Base-by-base conservation (phyloP, 2,113 vertebrate genomes). In the Paedocypris sp. region DNA sequence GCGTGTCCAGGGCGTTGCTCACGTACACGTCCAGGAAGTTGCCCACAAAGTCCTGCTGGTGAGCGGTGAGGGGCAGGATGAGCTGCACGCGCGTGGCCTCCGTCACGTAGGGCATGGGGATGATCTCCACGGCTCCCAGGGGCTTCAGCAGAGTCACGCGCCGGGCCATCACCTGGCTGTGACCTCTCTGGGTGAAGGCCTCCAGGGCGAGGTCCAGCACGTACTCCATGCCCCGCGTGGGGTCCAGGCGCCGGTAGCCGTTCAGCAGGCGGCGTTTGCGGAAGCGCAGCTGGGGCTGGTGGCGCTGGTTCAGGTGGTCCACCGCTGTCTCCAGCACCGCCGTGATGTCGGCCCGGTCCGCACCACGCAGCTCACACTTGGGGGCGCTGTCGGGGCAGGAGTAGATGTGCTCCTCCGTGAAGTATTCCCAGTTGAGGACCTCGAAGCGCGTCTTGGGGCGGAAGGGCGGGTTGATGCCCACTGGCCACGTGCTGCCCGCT, bases 341-440 rank as follows among this genome's bases (percentile, higher is more conserved):
- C 0, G 32, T 77, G 0, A 97, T 80, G 0, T 98, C 94, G 0
- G 83, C 87, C 1, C 85, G 84, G 80, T 88, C 88, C 0, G 86
- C 89, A 1, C 93, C 95, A 3, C 80, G 83, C 49, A 97, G 86
- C 16, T 91, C 89, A 4, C 94, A 98, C 77, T 97, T 98, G 1
- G 94, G 93, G 2, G 91, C 81, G 41, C 91, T 86, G 0, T 94
- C 89, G 0, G 79, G 66, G 22, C 94, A 98, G 4, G 91, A 87
- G 82, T 92, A 97, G 12, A 90, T 84, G 22, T 97, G 90, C 75
- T 91, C 92, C 60, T 97, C 94, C 0, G 92, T 98, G 74, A 98
- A 98, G 78, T 97, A 96, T 62, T 98, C 93, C 94, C 94, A 98
- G 81, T 86, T 88, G 62, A 98, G 85, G 1, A 97, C 90, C 77